Evolutionary conservation across 2,888 invertebrate species (phyloP).

Genomic region (Tineola bisselliella): DNA sequence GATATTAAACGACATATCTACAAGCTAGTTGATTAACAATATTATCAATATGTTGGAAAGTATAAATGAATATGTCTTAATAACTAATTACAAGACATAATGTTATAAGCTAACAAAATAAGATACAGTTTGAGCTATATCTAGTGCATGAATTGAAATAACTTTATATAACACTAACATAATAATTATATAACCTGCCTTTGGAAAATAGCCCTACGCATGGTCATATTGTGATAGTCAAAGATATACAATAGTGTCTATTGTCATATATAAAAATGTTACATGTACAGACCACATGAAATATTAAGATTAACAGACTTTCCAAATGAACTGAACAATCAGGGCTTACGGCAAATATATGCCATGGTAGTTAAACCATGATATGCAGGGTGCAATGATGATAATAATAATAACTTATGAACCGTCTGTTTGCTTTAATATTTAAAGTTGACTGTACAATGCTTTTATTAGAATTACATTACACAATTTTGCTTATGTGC

Average conservation of each 20-base stretch:
- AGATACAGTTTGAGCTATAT: background rate
- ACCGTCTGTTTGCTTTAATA: too few relatives aligned
- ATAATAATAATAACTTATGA: too few relatives aligned
- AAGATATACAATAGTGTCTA: background rate
- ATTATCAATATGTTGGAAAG: background rate
- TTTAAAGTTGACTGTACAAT: too few relatives aligned
- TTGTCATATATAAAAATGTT: background rate
- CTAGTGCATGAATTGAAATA: background rate
- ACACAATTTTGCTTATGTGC: conserved; percentile 13
- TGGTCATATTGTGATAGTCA: background rate
- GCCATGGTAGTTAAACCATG: too few relatives aligned
- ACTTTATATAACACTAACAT: background rate
- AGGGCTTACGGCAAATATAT: too few relatives aligned
- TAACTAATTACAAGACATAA: background rate
- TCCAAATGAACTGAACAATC: too few relatives aligned
- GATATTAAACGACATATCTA: background rate
- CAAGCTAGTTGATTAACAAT: background rate
- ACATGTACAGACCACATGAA: conserved; percentile 18
- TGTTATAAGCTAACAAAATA: too few relatives aligned
- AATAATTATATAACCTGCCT: background rate
- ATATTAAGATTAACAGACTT: too few relatives aligned
- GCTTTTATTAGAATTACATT: conserved; percentile 9
- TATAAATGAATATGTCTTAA: background rate
- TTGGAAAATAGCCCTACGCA: background rate
- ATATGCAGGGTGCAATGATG: too few relatives aligned